Base-by-base conservation (phyloP, 2,113 vertebrate genomes). In the Seriola quinqueradiata region DNA sequence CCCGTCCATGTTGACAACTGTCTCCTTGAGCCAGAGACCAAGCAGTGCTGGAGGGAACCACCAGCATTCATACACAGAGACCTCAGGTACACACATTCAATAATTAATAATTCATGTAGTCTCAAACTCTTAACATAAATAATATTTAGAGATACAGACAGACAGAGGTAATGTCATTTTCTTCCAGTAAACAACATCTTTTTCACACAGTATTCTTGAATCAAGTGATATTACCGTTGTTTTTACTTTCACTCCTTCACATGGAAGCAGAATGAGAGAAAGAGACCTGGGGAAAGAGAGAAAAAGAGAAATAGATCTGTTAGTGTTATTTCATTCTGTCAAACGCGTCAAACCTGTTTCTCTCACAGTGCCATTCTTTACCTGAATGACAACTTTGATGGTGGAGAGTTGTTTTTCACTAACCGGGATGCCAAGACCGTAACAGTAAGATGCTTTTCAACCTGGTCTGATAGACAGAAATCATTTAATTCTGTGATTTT, bases 1-100 rank as follows among this genome's bases (percentile, higher is more conserved):
- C 97, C 98, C 0, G 97, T 99, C 28, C 98, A 99, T 0, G 97
- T 97, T 48, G 98, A 99, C 93, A 99, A 99, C 90, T 99, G 98
- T 79, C 93, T 99, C 54, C 95, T 99, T 86, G 98, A 99, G 90
- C 96, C 98, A 0, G 97, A 98, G 48, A 97, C 96, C 0, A 96
- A 96, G 1, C 96, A 97, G 44, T 99, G 98, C 84, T 99, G 97
- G 98, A 96, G 79, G 80, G 98, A 99, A 52, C 95, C 96, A 0
- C 98, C 98, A 12, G 98, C 98, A 4, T 99, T 98, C 5, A 94
- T 96, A 54, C 97, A 98, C 92, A 95, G 98, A 86, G 98, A 99
- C 92, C 97, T 97, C 81, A 99, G 98, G 97, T 99, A 84, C 73
- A 23, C 28, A 23, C 9, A 55, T 1, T 12, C 2, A 1, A 8